Conservation (phyloP, 2,888 invertebrate genomes). For the Hofmannophila pseudospretella region DNA sequence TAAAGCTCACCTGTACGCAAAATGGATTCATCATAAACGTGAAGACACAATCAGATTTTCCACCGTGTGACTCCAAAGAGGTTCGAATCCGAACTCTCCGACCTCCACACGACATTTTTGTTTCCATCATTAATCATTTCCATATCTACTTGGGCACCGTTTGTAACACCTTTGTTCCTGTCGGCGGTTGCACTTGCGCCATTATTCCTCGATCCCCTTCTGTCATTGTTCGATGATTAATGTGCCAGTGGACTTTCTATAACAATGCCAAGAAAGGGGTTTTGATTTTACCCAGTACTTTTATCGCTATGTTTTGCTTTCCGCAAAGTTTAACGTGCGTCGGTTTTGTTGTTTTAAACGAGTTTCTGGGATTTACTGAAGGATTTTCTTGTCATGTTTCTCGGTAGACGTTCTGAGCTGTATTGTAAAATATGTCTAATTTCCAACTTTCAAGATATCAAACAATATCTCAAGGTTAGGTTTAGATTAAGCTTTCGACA, state of each 20-base stretch:
- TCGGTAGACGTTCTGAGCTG: too few species aligned
- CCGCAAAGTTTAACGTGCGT: neutral
- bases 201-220: conserved; percentile 20
- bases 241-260: conserved; percentile 9
- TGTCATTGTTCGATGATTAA: conserved; percentile 13
- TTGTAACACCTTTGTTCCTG: conserved; percentile 29
- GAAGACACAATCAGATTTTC: too few species aligned
- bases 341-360: neutral
- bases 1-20: too few species aligned
- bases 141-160: conserved; percentile 18
- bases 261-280: conserved; percentile 11
- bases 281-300: conserved; percentile 5
- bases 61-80: neutral
- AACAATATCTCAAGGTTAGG: too few species aligned
- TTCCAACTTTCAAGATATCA: too few species aligned
- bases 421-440: too few species aligned
- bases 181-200: conserved; percentile 18
- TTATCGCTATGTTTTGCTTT: neutral
- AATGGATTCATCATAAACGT: too few species aligned
- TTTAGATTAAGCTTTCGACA: too few species aligned
- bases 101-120: neutral
- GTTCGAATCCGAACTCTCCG: neutral
- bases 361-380: too few species aligned
- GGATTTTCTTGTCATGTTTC: too few species aligned
- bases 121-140: conserved; percentile 22